Evolutionary conservation across 2,888 invertebrate species (phyloP).

Genomic region (Drosophila monieri): DNA sequence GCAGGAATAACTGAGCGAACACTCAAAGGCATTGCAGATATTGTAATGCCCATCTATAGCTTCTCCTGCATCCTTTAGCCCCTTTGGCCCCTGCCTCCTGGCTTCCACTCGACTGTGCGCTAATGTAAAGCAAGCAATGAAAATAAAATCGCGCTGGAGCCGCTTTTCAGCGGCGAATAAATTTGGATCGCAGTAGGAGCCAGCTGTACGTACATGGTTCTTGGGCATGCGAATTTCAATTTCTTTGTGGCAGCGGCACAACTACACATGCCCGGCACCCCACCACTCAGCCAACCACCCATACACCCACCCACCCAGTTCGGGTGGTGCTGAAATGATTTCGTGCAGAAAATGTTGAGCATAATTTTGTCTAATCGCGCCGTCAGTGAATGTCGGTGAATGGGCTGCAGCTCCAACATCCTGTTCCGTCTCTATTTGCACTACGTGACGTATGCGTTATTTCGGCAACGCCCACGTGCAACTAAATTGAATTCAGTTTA

Average conservation of each 20-base stretch:
- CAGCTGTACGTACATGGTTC: conserved; percentile 26
- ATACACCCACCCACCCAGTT: neutral
- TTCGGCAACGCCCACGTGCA: conserved; percentile 56
- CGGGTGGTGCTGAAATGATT: conserved; percentile 57
- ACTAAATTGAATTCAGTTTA: conserved; percentile 56
- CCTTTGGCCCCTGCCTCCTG: conserved; percentile 4
- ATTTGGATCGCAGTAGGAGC: conserved; percentile 59
- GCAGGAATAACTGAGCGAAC: conserved; percentile 56
- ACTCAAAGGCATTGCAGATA: conserved; percentile 73
- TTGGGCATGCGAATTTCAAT: conserved; percentile 57
- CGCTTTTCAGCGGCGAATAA: conserved; percentile 70
- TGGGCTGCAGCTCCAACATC: conserved; percentile 15
- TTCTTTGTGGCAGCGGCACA: conserved; percentile 34
- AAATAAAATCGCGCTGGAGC: conserved; percentile 65
- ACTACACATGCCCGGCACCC: conserved; percentile 11
- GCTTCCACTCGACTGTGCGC: conserved; percentile 65
- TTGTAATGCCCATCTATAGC: conserved; percentile 63
- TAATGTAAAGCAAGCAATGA: conserved; percentile 74
- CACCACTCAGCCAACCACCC: neutral
- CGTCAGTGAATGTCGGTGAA: conserved; percentile 49
- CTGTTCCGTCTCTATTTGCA: conserved; percentile 68
- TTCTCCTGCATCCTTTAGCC: neutral
- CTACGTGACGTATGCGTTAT: conserved; percentile 78
- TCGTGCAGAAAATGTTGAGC: conserved; percentile 77
- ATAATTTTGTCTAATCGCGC: conserved; percentile 76